phyloP scores from a whole-genome alignment of 2,113 vertebrate genomes.

The Peromyscus leucopus region DNA sequence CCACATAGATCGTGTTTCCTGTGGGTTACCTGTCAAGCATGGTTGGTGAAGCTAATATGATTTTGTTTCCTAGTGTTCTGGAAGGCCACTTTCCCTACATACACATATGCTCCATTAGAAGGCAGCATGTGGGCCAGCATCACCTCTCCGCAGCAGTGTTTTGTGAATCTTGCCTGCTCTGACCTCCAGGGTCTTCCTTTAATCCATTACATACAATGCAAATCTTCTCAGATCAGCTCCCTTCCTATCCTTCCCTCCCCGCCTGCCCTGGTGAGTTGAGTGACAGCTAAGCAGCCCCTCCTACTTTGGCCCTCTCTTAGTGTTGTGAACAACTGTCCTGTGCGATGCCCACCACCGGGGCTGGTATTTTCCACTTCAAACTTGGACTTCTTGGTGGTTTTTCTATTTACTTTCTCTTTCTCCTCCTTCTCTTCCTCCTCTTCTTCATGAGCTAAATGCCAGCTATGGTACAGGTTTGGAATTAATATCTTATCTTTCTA shows the following conservation, averaged over 20 bases:
- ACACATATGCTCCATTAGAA: background rate
- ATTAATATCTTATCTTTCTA: too few species aligned
- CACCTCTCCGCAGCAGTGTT: background rate
- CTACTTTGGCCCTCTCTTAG: background rate
- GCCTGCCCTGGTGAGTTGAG: background rate
- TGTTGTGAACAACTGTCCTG: background rate
- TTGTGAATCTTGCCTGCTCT: background rate
- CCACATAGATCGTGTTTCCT: background rate
- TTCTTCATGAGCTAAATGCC: background rate
- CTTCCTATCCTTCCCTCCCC: background rate
- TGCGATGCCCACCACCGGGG: background rate
- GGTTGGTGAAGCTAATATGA: background rate
- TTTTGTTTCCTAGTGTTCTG: constrained; percentile 40
- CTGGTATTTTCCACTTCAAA: background rate
- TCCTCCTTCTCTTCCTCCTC: background rate
- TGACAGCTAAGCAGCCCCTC: background rate
- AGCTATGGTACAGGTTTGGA: background rate
- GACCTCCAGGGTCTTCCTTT: background rate
- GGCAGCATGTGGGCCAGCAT: background rate
- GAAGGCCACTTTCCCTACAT: background rate
- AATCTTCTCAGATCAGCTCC: background rate
- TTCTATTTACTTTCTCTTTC: background rate
- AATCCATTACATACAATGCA: background rate
- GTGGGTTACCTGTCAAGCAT: background rate
- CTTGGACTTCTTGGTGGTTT: background rate